These are phyloP conservation scores for Oreotrochilus melanogaster DNA, from an alignment of 2,113 vertebrate species.

Conservation along the genomic window DNA sequence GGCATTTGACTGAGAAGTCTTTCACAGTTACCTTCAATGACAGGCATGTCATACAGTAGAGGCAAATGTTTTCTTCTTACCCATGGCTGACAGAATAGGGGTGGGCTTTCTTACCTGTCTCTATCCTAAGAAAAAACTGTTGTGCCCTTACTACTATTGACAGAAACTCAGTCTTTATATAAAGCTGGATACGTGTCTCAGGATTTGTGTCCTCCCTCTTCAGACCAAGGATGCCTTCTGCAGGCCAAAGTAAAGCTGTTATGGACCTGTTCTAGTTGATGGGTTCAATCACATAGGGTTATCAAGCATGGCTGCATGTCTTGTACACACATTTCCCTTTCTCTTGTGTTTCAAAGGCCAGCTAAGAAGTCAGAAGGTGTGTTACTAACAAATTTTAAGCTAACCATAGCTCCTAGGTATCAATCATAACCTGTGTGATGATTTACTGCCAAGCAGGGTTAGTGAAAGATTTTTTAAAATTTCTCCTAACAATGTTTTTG, in stretches of 20 bases:
- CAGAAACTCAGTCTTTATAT: not conserved
- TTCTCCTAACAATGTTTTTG: not conserved
- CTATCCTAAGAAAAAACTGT: not conserved
- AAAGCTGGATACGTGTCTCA: not conserved
- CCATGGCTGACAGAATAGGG: not conserved
- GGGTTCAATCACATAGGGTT: not conserved
- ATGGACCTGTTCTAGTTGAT: not conserved
- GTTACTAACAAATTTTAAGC: not conserved
- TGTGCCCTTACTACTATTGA: not conserved
- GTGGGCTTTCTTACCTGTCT: not conserved
- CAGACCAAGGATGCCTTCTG: not conserved
- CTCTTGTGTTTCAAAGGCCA: not conserved
- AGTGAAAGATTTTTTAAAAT: not conserved
- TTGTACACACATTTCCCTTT: not conserved
- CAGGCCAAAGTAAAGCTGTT: not conserved
- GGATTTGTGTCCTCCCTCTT: not conserved
- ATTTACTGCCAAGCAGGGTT: not conserved
- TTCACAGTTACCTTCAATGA: not conserved
- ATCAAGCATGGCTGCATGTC: fast-evolving
- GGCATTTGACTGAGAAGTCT: not conserved
- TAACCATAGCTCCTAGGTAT: not conserved
- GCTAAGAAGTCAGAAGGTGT: not conserved
- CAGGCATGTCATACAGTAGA: not conserved
- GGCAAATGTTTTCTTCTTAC: not conserved
- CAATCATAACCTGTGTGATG: not conserved